Conservation (phyloP, 2,113 vertebrate genomes). For the Scomber japonicus region DNA sequence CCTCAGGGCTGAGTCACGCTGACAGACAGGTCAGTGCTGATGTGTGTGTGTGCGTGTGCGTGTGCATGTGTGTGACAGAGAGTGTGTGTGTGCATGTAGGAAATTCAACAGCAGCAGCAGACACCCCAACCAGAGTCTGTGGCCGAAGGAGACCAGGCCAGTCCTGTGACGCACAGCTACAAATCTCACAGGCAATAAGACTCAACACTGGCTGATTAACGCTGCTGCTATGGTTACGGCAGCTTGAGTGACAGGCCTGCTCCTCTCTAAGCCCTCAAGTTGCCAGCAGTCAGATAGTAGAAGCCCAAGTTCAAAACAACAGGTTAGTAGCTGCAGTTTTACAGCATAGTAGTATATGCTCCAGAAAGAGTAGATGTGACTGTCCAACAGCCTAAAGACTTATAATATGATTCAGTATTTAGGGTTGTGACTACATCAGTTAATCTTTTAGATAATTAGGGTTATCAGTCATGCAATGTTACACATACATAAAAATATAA, state of each 20-base stretch:
- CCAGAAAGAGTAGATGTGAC: not conserved
- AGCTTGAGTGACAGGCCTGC: constrained; percentile 61
- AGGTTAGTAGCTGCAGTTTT: not conserved
- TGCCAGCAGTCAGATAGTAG: constrained; percentile 15
- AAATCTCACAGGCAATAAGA: constrained; percentile 58
- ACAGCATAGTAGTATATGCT: not conserved
- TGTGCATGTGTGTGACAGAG: too few species aligned
- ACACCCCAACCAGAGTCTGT: constrained; percentile 9
- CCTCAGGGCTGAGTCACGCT: not conserved
- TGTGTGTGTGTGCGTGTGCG: not conserved
- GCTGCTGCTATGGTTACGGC: constrained; percentile 64
- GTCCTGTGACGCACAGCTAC: constrained; percentile 44
- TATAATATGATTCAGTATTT: not conserved
- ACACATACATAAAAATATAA: too few species aligned
- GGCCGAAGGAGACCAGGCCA: constrained; percentile 13
- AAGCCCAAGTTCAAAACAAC: constrained; percentile 10
- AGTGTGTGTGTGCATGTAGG: not conserved
- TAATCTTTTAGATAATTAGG: too few species aligned
- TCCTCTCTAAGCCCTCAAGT: constrained; percentile 32
- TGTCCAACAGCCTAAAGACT: not conserved
- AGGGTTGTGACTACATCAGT: not conserved
- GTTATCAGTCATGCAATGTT: too few species aligned
- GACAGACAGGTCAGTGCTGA: constrained; percentile 27
- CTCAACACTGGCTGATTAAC: constrained; percentile 59
- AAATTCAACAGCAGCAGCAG: not conserved